Evolutionary conservation across 1,140 invertebrate genomes (phyloP), one percentile per base, ranked within the genome.

Genomic region (Atta colombica): DNA sequence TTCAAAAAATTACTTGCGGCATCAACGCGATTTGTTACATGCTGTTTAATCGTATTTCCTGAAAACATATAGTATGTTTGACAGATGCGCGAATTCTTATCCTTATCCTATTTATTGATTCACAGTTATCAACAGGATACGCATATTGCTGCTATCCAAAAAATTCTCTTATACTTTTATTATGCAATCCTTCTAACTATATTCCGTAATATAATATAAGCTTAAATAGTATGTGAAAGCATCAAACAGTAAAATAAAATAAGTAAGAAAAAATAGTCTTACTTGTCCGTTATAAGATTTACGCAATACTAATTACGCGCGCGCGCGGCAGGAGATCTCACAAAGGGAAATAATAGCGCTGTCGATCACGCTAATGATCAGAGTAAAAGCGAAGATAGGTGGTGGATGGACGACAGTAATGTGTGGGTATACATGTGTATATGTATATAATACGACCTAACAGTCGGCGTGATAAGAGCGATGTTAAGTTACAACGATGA

Each of bases 301-400:
- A 84, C 89, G 89, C 88, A 89, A 87, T 89, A 65, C 89, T 90
- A 90, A 90, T 90, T 90, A 90, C 85, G 88, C 88, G 78, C 86
- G 78, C 86, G 77, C 80, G 77, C 60, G 86, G 78, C 63, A 49
- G 71, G 89, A 80, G 87, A 87, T 81, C 84, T 51, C 75, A 89
- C 88, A 89, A 81, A 75, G 55, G 89, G 88, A 84, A 90, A 90
- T 90, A 90, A 90, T 90, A 89, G 89, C 87, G 80, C 86, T 90
- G 89, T 90, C 89, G 89, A 90, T 90, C 88, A 90, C 85, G 80
- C 78, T 90, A 89, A 90, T 90, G 88, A 87, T 86, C 86, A 75
- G 74, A 85, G 80, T 78, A 82, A 87, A 89, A 78, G 85, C 80
- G 86, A 89, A 77, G 88, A 87, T 90, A 31, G 49, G 74, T 77